Conservation (phyloP, 37 sponge, comb jelly and placozoan species). For the Eunapius fragilis region DNA sequence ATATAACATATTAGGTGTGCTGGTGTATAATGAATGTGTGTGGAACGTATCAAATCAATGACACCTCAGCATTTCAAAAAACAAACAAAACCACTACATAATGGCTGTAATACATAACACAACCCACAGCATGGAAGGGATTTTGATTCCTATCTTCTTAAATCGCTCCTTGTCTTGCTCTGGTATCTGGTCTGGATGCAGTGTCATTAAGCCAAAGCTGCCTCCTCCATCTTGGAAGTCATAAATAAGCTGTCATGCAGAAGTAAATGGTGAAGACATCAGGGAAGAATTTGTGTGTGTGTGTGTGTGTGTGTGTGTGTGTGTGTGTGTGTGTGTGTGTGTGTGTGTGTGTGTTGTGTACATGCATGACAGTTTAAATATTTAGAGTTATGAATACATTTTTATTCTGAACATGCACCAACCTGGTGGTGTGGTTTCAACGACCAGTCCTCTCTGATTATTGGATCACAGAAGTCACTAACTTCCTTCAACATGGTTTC, state of each 20-base stretch:
- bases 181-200: constrained; percentile 66
- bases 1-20: not conserved
- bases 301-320: no score
- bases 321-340: no score
- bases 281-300: no score
- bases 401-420: no score
- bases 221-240: constrained; percentile 72
- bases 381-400: no score
- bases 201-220: constrained; percentile 59
- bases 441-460: constrained; percentile 68
- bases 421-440: constrained; percentile 76
- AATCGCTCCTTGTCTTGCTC: constrained; percentile 39
- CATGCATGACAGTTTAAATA: no score
- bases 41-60: no score
- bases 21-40: not conserved
- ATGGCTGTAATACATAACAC: no score
- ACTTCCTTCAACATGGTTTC: constrained; percentile 83
- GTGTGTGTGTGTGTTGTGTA: no score
- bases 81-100: not conserved
- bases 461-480: constrained; percentile 69
- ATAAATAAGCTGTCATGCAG: constrained; percentile 54
- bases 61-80: no score
- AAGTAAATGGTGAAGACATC: not conserved
- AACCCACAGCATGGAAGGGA: constrained; percentile 56
- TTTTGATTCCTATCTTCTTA: constrained; percentile 60